Percentiles rank a stretch among this genome's conserved stretches.
Conservation (phyloP, 2,797 vertebrate genomes). For the Galaxias olidus region DNA sequence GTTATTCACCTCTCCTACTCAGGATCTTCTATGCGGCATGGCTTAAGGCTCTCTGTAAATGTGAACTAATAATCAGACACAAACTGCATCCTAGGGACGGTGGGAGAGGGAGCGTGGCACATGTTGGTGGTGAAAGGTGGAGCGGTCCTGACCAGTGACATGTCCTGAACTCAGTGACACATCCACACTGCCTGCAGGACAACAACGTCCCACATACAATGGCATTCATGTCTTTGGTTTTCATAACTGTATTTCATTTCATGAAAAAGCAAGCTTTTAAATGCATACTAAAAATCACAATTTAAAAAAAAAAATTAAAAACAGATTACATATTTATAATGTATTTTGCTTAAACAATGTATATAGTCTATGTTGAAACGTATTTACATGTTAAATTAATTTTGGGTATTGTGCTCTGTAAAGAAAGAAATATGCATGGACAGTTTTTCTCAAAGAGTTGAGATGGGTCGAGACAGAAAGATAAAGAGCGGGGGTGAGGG, state of each 20-base stretch:
- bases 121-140: slow-evolving; percentile 12
- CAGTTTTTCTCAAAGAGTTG: slow-evolving; percentile 20
- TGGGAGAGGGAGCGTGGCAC: slow-evolving; percentile 5
- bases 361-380: no score
- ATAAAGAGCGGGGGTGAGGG: slow-evolving; percentile 21
- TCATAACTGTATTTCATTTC: no score
- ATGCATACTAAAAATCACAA: no score
- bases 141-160: slow-evolving; percentile 1
- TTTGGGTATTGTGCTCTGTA: slow-evolving; percentile 6
- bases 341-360: no score
- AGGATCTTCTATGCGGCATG: not conserved
- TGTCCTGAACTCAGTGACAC: not conserved
- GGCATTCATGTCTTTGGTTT: no score
- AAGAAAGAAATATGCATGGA: slow-evolving; percentile 10
- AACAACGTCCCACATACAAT: not conserved
- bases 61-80: slow-evolving; percentile 11
- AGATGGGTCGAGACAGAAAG: slow-evolving; percentile 31
- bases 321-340: no score
- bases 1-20: no score
- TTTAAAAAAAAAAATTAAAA: no score
- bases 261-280: no score
- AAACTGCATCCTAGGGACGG: slow-evolving; percentile 4
- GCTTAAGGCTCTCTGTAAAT: slow-evolving; percentile 8
- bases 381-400: slow-evolving; percentile 4
- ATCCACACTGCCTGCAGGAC: not conserved